A percentile compares a stretch with the other conserved stretches of the same genome.
phyloP scores from a whole-genome alignment of 2,888 invertebrate genomes.

The Elaeidobius kamerunicus region DNA sequence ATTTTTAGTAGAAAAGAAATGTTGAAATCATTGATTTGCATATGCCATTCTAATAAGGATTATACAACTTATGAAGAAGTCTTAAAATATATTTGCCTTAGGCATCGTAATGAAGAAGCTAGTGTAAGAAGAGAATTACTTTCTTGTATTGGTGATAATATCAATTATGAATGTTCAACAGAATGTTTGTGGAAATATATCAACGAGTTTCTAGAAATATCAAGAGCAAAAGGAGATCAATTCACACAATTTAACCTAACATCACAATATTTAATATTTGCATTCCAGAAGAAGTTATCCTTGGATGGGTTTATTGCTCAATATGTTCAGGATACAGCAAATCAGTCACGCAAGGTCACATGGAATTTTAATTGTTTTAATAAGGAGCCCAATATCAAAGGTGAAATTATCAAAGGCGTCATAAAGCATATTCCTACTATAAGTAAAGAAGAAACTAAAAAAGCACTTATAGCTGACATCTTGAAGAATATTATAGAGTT shows the following conservation, averaged over 20 bases:
- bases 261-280: slow-evolving; percentile 29
- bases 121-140: slow-evolving; percentile 4
- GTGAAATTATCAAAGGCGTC: slow-evolving; percentile 1
- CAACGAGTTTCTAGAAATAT: slow-evolving; percentile 30
- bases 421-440: slow-evolving; percentile 1
- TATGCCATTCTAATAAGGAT: slow-evolving; percentile 33
- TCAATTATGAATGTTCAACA: slow-evolving; percentile 24
- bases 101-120: slow-evolving; percentile 34
- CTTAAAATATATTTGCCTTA: slow-evolving; percentile 33
- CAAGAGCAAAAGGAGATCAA: slow-evolving; percentile 24
- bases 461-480: neutral
- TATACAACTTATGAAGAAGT: slow-evolving; percentile 31
- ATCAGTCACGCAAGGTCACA: neutral
- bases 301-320: slow-evolving; percentile 3
- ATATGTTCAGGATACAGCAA: neutral
- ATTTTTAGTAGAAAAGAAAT: slow-evolving; percentile 24
- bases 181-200: slow-evolving; percentile 34
- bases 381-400: slow-evolving; percentile 1
- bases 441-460: neutral
- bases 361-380: neutral
- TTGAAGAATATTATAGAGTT: slow-evolving; percentile 11
- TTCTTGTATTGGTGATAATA: neutral
- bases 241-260: too few relatives aligned
- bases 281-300: slow-evolving; percentile 28
- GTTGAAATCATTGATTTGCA: slow-evolving; percentile 28